phyloP scores from a whole-genome alignment of 2,888 invertebrate genomes.

The Meandrusa payeni region DNA sequence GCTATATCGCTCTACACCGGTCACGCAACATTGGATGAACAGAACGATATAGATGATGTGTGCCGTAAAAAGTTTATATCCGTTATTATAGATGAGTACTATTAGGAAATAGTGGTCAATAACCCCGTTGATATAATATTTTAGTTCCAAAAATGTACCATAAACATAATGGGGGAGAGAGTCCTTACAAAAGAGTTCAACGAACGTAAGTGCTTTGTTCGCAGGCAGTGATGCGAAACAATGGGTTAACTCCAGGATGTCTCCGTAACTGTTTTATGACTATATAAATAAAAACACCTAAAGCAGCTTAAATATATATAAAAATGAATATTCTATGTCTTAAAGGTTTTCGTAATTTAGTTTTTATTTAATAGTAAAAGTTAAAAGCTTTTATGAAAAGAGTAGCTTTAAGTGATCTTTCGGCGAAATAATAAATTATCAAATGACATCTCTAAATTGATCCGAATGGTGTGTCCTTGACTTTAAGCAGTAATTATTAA shows the following conservation, averaged over 20 bases:
- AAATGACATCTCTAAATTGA: too few species aligned
- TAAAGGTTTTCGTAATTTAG: too few species aligned
- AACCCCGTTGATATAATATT: conserved; percentile 44
- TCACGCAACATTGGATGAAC: conserved; percentile 53
- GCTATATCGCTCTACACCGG: conserved; percentile 34
- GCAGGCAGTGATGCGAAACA: conserved; percentile 57
- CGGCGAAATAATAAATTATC: too few species aligned
- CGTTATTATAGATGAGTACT: conserved; percentile 42
- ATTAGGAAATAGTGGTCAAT: conserved; percentile 44
- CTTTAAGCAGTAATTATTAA: too few species aligned
- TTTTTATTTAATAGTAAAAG: too few species aligned
- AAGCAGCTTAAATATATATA: too few species aligned
- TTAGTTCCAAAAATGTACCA: conserved; percentile 6
- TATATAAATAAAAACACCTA: conserved; percentile 13
- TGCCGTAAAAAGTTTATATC: conserved; percentile 52
- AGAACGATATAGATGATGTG: conserved; percentile 39
- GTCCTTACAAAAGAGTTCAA: conserved; percentile 80
- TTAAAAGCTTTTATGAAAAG: too few species aligned
- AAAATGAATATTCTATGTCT: too few species aligned
- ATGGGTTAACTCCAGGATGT: conserved; percentile 49
- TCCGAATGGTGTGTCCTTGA: too few species aligned
- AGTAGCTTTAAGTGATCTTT: too few species aligned
- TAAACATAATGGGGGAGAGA: conserved; percentile 27
- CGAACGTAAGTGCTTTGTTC: conserved; percentile 68
- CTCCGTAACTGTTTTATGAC: conserved; percentile 26